Conservation (phyloP, 2,797 vertebrate genomes). For the Huso huso region DNA sequence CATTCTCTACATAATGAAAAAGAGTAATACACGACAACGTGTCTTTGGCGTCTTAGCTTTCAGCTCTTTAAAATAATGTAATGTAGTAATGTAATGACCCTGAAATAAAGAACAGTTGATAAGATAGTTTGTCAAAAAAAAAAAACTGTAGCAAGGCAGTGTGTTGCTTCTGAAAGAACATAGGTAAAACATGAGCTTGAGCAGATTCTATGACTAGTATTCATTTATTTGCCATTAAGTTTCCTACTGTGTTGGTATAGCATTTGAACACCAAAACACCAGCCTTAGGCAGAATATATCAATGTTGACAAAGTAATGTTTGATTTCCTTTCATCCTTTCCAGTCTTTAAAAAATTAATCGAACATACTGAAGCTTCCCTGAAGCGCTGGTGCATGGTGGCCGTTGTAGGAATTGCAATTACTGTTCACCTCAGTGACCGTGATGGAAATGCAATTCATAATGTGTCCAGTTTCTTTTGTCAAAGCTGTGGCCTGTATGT, state of each 20-base stretch:
- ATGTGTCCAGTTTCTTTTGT: too few relatives aligned
- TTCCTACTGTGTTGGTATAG: constrained; percentile 17
- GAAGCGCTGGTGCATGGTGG: neutral
- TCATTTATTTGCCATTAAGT: constrained; percentile 3
- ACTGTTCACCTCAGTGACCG: too few relatives aligned
- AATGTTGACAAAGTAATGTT: constrained; percentile 25
- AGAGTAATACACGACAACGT: too few relatives aligned
- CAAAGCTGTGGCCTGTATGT: too few relatives aligned
- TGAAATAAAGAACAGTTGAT: neutral
- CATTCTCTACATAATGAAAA: too few relatives aligned
- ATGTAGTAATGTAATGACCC: constrained; percentile 9
- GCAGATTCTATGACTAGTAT: constrained; percentile 14
- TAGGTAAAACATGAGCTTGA: neutral
- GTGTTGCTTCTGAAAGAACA: neutral
- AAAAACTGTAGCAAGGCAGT: neutral
- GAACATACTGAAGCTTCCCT: neutral
- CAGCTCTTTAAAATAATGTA: too few relatives aligned
- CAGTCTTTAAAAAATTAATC: constrained; percentile 8
- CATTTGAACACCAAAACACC: constrained; percentile 24
- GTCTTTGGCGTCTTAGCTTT: too few relatives aligned
- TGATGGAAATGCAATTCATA: too few relatives aligned
- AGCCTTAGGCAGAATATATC: constrained; percentile 17
- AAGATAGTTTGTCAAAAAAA: constrained; percentile 17
- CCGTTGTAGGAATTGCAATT: neutral
- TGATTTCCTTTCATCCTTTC: constrained; percentile 21